Evolutionary conservation across 2,797 vertebrate species (phyloP).

Genomic region (Decapterus maruadsi): DNA sequence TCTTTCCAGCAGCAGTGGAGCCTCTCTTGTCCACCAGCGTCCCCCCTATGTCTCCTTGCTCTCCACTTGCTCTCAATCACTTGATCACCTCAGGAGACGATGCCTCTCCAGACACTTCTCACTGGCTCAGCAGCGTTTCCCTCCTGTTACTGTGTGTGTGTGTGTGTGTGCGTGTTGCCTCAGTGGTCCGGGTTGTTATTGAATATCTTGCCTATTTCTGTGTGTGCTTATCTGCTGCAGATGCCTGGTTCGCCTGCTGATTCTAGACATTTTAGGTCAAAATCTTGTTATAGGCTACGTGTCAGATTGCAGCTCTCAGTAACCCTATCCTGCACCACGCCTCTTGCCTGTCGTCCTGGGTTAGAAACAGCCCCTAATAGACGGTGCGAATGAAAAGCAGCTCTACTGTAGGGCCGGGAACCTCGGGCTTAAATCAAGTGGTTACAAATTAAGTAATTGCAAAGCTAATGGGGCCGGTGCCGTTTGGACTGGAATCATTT

Average conservation of each 20-base stretch:
- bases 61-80: conserved; percentile 15
- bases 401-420: not conserved
- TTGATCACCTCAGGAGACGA: not conserved
- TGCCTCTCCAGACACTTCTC: conserved; percentile 1
- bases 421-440: conserved; percentile 9
- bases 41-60: not conserved
- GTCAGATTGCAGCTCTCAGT: conserved; percentile 9
- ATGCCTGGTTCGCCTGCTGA: not conserved
- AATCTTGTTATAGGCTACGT: not conserved
- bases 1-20: conserved; percentile 13
- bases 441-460: conserved; percentile 29
- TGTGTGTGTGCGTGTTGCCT: not conserved
- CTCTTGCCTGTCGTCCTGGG: not conserved
- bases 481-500: conserved; percentile 36
- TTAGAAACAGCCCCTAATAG: conserved; percentile 4
- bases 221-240: not conserved
- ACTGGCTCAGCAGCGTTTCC: conserved; percentile 13
- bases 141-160: not conserved
- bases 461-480: conserved; percentile 29
- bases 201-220: not conserved
- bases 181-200: not conserved
- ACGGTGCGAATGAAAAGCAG: conserved; percentile 5
- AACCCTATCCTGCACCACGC: not conserved
- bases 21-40: conserved; percentile 24
- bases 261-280: not conserved